Base-by-base conservation (phyloP, 1,140 invertebrate species). In the Dryas iulia region DNA sequence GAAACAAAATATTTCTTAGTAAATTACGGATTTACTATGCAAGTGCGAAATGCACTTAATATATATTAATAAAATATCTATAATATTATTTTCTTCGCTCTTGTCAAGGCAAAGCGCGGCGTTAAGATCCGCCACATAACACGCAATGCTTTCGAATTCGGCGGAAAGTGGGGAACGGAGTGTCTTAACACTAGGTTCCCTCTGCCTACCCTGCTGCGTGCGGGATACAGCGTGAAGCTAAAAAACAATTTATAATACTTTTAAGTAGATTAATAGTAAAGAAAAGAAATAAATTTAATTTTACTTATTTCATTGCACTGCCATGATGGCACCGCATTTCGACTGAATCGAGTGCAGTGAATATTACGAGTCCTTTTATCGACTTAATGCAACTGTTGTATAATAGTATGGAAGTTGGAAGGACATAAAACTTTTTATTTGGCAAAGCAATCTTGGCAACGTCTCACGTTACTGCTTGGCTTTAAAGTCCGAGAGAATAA, bases 351-450 rank as follows among this genome's bases (percentile, higher is more conserved):
- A 47, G n/a, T 47, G 39, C 39, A 47, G 18, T 47, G 14, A n/a
- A n/a, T 18, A 47, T 18, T 14, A 47, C 14, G 14, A 47, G 14
- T 47, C 14, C 30, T 47, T 47, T 47, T 47, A 47, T 47, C 39
- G 39, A 47, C 39, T 2, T 47, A 6, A 47, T 47, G 39, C 18
- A 47, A 47, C 39, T 47, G 2, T 10, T n/a, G n/a, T n/a, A n/a
- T n/a, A n/a, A 7, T n/a, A 14, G n/a, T 35, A 14, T 35, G 12
- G 35, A 47, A 47, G 14, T 14, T 54, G 10, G 23, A 3, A 25
- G 5, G n/a, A n/a, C 24, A 26, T 56, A n/a, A 59, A 59, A 59
- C n/a, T 21, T 59, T 59, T 59, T 33, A 59, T 33, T 59, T 59
- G 57, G 57, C 30, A 33, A 59, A 59, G 30, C 14, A 21, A 28